Percentiles rank a stretch among this genome's conserved stretches.
phyloP scores from a whole-genome alignment of 2,113 vertebrate species.

The Paramisgurnus dabryanus region DNA sequence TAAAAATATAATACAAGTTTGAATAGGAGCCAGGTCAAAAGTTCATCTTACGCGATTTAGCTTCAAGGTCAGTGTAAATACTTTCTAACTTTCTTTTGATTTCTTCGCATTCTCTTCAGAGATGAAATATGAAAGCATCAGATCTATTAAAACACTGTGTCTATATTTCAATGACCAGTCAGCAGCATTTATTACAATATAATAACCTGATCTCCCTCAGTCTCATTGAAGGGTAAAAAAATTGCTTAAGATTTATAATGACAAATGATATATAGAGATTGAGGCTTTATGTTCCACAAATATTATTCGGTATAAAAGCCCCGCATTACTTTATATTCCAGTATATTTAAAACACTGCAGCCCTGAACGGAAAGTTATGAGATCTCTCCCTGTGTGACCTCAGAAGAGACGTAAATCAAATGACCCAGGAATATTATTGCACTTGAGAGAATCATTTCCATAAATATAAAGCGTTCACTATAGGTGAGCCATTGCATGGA shows the following conservation, averaged over 20 bases:
- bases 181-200: not conserved
- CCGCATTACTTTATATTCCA: constrained; percentile 6
- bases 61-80: no score
- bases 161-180: not conserved
- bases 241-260: not conserved
- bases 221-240: not conserved
- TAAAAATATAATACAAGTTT: no score
- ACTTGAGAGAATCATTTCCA: constrained; percentile 28
- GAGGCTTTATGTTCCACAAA: not conserved
- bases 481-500: not conserved
- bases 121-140: not conserved
- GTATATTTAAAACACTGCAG: constrained; percentile 14
- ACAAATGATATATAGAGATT: not conserved
- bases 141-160: not conserved
- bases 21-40: not conserved
- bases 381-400: not conserved
- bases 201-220: not conserved
- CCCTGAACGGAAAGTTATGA: constrained; percentile 8
- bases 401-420: constrained; percentile 21
- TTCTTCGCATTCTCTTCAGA: not conserved
- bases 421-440: constrained; percentile 10
- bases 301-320: not conserved
- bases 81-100: not conserved
- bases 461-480: constrained; percentile 19
- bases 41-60: no score